Evolutionary conservation across 2,797 vertebrate species (phyloP), one percentile per base, ranked within the genome.

Genomic region (Aeoliscus strigatus): DNA sequence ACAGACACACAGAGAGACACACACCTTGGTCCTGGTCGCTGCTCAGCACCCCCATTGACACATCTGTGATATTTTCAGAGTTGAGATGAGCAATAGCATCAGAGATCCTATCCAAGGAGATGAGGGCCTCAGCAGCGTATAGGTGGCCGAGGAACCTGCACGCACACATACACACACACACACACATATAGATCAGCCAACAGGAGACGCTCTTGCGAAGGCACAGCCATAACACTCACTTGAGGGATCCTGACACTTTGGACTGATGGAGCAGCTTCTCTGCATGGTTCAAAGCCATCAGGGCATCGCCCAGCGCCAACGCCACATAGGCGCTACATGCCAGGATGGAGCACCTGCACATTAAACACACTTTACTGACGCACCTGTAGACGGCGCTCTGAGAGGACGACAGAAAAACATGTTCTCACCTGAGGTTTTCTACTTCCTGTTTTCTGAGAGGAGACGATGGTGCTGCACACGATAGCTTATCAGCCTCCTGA

Each of bases 71-170:
- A 1, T 99, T 98, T 75, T 99, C 96, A 0, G 96, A 94, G 77
- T 96, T 98, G 73, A 99, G 89, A 80, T 99, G 95, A 57, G 90
- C 80, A 57, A 99, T 99, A 14, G 96, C 96, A 43, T 99, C 96
- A 7, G 96, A 98, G 85, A 99, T 99, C 80, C 93, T 89, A 88
- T 99, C 96, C 73, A 99, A 75, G 60, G 96, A 97, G 82, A 99
- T 99, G 66, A 98, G 94, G 36, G 96, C 93, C 85, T 98, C 96
- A 51, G 96, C 94, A 13, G 96, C 96, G 16, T 98, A 99, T 37
- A 99, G 88, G 81, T 98, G 94, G 51, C 96, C 96, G 3, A 99
- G 85, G 80, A 99, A 99, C 84, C 96, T 99, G 65, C 39, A 11
- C 1, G 15, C 9, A 24, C 2, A 16, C n/a, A n/a, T n/a, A n/a